Conservation (phyloP, 2,797 vertebrate genomes). For the Sebastes melanostomus region DNA sequence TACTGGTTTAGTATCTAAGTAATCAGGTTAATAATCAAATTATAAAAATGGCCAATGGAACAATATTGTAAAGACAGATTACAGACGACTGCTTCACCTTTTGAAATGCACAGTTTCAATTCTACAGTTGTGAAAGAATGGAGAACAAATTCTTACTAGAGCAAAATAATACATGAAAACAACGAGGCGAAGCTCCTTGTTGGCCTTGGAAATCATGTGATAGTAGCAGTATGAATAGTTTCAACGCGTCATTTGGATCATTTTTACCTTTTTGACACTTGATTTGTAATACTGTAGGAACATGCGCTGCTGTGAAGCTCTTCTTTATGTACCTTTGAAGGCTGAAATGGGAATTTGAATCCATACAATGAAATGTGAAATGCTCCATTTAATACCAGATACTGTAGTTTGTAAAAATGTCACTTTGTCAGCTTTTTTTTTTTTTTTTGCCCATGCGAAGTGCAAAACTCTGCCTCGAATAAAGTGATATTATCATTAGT, state of each 20-base stretch:
- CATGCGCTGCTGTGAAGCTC: neutral
- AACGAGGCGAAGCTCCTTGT: neutral
- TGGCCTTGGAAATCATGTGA: neutral
- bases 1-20: neutral
- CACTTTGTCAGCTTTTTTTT: slow-evolving; percentile 5
- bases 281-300: neutral
- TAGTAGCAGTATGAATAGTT: neutral
- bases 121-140: neutral
- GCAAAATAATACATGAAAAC: neutral
- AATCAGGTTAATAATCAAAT: neutral
- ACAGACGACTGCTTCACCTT: neutral
- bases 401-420: neutral
- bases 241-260: neutral
- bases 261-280: neutral
- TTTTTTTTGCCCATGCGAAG: neutral
- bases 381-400: neutral
- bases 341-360: neutral
- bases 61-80: neutral
- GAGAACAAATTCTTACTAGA: neutral
- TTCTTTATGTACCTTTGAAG: neutral
- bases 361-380: neutral
- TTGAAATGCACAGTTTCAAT: neutral
- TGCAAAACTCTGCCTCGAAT: neutral
- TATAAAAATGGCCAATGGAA: neutral
- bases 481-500: slow-evolving; percentile 44